Evolutionary conservation across 2,888 invertebrate genomes (phyloP), one percentile per base, ranked within the genome.

Genomic region (Ecdyonurus torrentis): DNA sequence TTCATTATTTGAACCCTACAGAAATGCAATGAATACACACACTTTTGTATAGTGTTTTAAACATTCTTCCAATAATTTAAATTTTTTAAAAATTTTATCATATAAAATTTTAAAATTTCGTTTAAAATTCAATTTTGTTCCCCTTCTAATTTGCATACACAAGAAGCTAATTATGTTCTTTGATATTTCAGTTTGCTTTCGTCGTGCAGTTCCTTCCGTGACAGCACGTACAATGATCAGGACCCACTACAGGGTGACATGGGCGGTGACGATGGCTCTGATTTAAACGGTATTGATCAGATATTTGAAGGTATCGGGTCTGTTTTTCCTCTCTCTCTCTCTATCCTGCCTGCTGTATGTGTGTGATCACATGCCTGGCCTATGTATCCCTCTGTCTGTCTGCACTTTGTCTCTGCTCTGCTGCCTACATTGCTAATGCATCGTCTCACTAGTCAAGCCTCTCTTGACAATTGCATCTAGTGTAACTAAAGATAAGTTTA

Each of bases 191-290:
- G 87, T 78, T 76, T 88, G 76, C 79, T 88, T 74, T 87, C 87
- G 70, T 87, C 87, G 74, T 87, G 85, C 82, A 89, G 89, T 75
- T 91, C 91, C 61, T 91, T 90, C 78, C 83, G 89, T 69, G 89
- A 89, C 77, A 88, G 89, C 67, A 86, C 87, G 67, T 87, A 85
- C 74, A 79, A 78, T 66, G 74, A 77, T 61, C 86, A 86, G 70
- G 87, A 87, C 67, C 52, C 59, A 69, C 79, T 77, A 65, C 70
- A 72, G 37, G 76, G 77, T 65, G 78, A 77, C 66, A 77, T 77
- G 70, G 75, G 75, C 68, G 78, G 79, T 68, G 82, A 83, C 68
- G 79, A 81, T 68, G 78, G 77, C 71, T 69, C 72, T 67, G 76
- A 77, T 70, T 73, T 78, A 72, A 79, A 78, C 75, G 78, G 78